Evolutionary conservation across 2,113 vertebrate species (phyloP).

Genomic region (Ptilonorhynchus violaceus): DNA sequence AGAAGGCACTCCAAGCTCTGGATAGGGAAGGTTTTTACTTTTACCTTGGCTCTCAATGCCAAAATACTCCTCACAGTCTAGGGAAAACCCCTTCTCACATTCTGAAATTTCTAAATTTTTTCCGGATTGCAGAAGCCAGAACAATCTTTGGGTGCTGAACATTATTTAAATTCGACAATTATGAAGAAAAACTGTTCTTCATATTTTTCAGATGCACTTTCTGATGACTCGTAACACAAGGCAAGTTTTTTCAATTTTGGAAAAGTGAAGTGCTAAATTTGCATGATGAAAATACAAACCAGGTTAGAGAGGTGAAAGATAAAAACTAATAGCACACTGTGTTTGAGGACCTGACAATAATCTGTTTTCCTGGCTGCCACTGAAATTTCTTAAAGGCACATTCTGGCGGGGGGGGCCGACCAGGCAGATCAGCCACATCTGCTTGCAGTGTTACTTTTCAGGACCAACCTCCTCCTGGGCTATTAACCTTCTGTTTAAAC

Average conservation of each 20-base stretch:
- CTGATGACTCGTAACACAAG: neutral
- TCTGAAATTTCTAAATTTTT: neutral
- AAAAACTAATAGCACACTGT: neutral
- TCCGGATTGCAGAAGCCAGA: neutral
- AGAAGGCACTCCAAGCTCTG: neutral
- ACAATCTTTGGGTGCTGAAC: accelerated
- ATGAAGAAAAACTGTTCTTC: neutral
- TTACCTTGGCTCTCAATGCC: neutral
- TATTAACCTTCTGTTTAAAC: neutral
- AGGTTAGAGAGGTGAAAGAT: neutral
- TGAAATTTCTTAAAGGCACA: neutral
- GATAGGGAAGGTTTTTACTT: neutral
- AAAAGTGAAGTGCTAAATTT: neutral
- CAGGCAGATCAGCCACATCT: neutral
- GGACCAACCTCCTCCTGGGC: neutral
- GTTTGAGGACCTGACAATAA: neutral
- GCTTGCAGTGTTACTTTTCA: neutral
- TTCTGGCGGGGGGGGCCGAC: neutral
- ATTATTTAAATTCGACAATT: neutral
- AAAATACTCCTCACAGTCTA: neutral
- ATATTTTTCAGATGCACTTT: neutral
- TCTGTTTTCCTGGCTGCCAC: neutral
- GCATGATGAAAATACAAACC: neutral
- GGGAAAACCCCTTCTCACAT: neutral
- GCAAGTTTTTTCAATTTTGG: neutral